phyloP scores from a whole-genome alignment of 1,140 invertebrate species.

The Caerostris extrusa region DNA sequence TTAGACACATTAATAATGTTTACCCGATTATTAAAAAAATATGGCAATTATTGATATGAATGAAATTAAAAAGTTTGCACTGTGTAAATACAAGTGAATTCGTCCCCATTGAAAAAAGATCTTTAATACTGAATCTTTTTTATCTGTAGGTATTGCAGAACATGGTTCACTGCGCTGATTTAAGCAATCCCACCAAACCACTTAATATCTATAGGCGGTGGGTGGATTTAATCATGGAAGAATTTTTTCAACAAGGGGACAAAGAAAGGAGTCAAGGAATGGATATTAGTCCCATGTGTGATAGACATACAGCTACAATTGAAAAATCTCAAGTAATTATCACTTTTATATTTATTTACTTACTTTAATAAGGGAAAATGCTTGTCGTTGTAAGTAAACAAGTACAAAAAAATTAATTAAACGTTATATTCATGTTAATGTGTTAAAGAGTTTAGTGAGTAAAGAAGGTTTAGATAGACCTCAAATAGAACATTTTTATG shows the following conservation, averaged over 20 bases:
- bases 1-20: no score
- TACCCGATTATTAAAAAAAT: neutral
- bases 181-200: slow-evolving; percentile 99
- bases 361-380: neutral
- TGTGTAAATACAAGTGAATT: neutral
- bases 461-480: no score
- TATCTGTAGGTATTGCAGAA: slow-evolving; percentile 92
- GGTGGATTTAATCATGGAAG: slow-evolving; percentile 95
- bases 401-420: no score
- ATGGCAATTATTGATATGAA: neutral
- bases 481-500: no score
- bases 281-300: slow-evolving; percentile 96
- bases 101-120: neutral
- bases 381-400: no score
- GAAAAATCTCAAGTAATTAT: slow-evolving; percentile 94
- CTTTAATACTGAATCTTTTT: neutral
- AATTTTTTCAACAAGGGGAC: slow-evolving; percentile 95
- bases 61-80: neutral
- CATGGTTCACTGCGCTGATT: slow-evolving; percentile 98
- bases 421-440: no score
- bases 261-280: slow-evolving; percentile 94
- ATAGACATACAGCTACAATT: slow-evolving; percentile 97
- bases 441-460: no score
- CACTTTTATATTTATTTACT: neutral
- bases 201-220: slow-evolving; percentile 95